Percentiles rank a stretch among this genome's conserved stretches.
Evolutionary conservation across 2,888 invertebrate genomes (phyloP).

Genomic region (Nasonovia ribisnigri): DNA sequence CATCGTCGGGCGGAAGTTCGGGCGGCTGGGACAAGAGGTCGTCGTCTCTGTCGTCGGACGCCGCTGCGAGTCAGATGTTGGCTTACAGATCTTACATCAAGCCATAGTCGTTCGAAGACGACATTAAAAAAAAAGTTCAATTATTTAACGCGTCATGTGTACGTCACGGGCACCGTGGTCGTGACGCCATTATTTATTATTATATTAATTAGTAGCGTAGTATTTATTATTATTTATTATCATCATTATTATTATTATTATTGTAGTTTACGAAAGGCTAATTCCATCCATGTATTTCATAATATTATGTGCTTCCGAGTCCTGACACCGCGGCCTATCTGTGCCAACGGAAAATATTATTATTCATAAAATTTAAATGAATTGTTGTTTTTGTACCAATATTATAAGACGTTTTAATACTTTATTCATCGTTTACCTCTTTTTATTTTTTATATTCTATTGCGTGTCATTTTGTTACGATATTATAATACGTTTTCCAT

Average conservation of each 20-base stretch:
- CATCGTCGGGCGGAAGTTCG: constrained; percentile 71
- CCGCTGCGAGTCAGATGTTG: constrained; percentile 39
- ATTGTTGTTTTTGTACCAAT: not conserved
- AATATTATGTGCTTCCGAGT: not conserved
- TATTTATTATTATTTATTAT: constrained; percentile 6
- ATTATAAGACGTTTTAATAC: not conserved
- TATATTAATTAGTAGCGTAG: not conserved
- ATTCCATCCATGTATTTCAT: not conserved
- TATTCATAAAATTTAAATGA: not conserved
- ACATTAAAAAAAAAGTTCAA: not conserved
- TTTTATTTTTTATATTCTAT: not conserved
- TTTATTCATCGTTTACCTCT: not conserved
- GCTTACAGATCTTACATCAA: constrained; percentile 52
- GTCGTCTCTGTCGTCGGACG: not conserved
- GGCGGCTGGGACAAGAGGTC: constrained; percentile 56
- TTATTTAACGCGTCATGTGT: not conserved
- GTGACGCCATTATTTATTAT: not conserved
- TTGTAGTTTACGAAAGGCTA: not conserved
- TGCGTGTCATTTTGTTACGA: not conserved
- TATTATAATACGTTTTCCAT: not conserved
- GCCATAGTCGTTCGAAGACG: not conserved
- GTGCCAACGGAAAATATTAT: not conserved
- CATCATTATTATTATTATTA: not conserved
- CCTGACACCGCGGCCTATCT: no score
- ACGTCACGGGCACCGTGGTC: not conserved